Evolutionary conservation across 2,113 vertebrate genomes (phyloP), one percentile per base, ranked within the genome.

Genomic region (Machaerirhynchus nigripectus): DNA sequence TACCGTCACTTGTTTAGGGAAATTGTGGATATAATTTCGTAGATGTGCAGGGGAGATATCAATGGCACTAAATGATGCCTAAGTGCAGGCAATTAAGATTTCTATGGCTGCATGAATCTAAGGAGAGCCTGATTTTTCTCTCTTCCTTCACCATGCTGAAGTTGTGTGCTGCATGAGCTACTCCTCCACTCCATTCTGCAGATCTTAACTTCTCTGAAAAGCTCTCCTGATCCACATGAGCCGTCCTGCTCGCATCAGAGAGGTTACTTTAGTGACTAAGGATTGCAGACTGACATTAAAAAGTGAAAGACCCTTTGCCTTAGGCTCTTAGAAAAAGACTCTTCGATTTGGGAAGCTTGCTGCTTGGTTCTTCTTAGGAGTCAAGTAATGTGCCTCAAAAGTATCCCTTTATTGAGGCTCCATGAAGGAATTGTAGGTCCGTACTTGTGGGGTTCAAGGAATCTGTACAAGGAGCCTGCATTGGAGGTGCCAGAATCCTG

Each of bases 101-200:
- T 76, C 18, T 5, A 11, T 9, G 11, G 26, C 13, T 63, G 55
- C 23, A 11, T 3, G 5, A 28, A 33, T 55, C 39, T 40, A 39
- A 60, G 79, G 71, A 87, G 24, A 75, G 13, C 18, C 67, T 59
- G 59, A 5, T 33, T 86, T 57, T 86, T 46, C 67, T 64, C 6
- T 9, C n/a, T 78, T 74, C 44, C 55, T 60, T 80, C 6, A 2
- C n/a, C 47, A 46, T 0, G 0, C 6, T 47, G 30, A 53, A 87
- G 42, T 33, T 49, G 42, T n/a, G n/a, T 44, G 39, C 33, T 80
- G 70, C 75, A 59, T n/a, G 27, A 68, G 21, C 46, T 52, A 6
- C 47, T 76, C 53, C 11, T 80, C 26, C 44, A 7, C 55, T 55
- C 37, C 1, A 6, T 61, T 77, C 40, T 81, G 60, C 11, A 35